phyloP scores from a whole-genome alignment of 2,888 invertebrate genomes.

The Cheilosia urbana region DNA sequence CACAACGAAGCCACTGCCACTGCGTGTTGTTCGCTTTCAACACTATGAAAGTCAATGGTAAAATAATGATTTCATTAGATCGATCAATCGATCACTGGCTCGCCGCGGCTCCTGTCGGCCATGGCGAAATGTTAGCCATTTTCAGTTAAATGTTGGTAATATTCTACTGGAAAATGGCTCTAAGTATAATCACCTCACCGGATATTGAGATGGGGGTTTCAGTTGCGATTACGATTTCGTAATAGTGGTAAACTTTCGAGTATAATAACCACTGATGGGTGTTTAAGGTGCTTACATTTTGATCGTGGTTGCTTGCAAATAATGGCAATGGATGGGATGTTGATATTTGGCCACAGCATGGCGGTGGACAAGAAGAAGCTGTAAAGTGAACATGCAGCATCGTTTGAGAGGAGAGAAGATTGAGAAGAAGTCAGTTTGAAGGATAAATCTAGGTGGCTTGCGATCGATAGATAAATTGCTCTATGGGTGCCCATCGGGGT shows the following conservation, averaged over 20 bases:
- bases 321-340: too few relatives aligned
- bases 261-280: not conserved
- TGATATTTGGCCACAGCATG: too few relatives aligned
- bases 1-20: slow-evolving; percentile 10
- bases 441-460: too few relatives aligned
- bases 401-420: too few relatives aligned
- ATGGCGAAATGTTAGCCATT: slow-evolving; percentile 62
- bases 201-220: slow-evolving; percentile 40
- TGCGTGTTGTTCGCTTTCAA: slow-evolving; percentile 41
- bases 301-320: too few relatives aligned
- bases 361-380: too few relatives aligned
- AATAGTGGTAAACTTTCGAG: not conserved
- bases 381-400: too few relatives aligned
- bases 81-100: slow-evolving; percentile 65
- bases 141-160: slow-evolving; percentile 66
- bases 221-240: not conserved
- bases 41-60: slow-evolving; percentile 48
- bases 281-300: not conserved
- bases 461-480: too few relatives aligned
- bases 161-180: slow-evolving; percentile 55
- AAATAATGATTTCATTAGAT: slow-evolving; percentile 73
- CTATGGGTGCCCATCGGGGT: too few relatives aligned
- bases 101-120: slow-evolving; percentile 46
- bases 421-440: too few relatives aligned
- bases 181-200: slow-evolving; percentile 71